Conservation (phyloP, 2,888 invertebrate species). For the Orthosia gracilis region DNA sequence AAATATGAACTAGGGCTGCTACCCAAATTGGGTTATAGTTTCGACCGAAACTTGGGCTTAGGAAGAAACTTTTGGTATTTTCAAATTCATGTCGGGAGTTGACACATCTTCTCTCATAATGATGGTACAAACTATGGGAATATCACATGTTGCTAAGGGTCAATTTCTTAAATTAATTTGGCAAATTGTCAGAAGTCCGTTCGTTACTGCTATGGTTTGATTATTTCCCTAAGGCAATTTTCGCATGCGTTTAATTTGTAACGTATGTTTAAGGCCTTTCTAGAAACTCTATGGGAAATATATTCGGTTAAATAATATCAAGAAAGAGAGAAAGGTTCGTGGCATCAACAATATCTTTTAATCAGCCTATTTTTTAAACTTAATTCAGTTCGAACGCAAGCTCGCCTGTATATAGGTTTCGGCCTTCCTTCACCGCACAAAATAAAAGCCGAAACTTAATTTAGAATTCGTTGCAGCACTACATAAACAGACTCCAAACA, state of each 20-base stretch:
- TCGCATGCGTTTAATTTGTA: too few relatives aligned
- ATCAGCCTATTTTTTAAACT: neutral
- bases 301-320: too few relatives aligned
- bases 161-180: neutral
- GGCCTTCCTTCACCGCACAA: neutral
- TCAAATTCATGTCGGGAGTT: constrained; percentile 4
- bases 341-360: neutral
- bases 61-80: constrained; percentile 13
- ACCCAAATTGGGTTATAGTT: constrained; percentile 13
- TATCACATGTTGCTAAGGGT: neutral
- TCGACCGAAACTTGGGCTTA: constrained; percentile 30
- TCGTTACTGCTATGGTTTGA: too few relatives aligned
- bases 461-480: constrained; percentile 32
- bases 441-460: constrained; percentile 32
- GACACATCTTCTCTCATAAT: neutral
- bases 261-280: too few relatives aligned
- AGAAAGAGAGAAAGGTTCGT: neutral
- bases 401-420: constrained; percentile 6
- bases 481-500: constrained; percentile 21
- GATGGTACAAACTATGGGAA: neutral
- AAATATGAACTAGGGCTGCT: constrained; percentile 49
- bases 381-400: neutral
- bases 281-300: too few relatives aligned
- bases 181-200: too few relatives aligned
- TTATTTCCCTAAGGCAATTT: too few relatives aligned